These are phyloP conservation scores for Trogon surrucura DNA, from an alignment of 2,113 vertebrate genomes.

Conservation along the genomic window DNA sequence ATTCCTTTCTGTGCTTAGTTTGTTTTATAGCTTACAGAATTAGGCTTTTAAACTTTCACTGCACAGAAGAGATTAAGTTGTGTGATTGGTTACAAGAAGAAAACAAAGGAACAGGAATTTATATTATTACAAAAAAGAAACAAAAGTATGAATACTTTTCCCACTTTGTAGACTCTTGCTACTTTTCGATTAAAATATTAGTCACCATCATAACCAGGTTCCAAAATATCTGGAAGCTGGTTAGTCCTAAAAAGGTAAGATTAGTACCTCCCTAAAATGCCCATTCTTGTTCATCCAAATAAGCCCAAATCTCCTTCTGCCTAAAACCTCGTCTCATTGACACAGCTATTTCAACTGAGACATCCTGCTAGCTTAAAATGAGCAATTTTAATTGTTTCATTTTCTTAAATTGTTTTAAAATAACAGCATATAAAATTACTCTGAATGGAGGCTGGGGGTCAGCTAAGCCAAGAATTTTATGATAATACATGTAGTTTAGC, in stretches of 20 bases:
- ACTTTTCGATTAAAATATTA: constrained; percentile 13
- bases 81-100: background rate
- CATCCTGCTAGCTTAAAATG: background rate
- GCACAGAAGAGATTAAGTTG: constrained; percentile 16
- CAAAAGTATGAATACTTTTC: background rate
- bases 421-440: constrained; percentile 12
- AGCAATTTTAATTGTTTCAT: constrained; percentile 30
- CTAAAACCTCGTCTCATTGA: background rate
- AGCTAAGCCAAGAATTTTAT: background rate
- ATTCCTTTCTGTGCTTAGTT: constrained; percentile 70
- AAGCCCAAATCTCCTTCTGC: background rate
- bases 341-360: background rate
- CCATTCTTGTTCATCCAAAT: background rate
- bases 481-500: background rate
- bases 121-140: background rate
- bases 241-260: background rate
- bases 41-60: constrained; percentile 69
- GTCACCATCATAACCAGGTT: background rate
- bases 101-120: constrained; percentile 27
- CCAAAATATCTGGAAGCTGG: background rate
- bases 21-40: constrained; percentile 61
- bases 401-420: constrained; percentile 67
- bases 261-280: background rate
- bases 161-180: background rate
- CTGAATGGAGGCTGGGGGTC: background rate